These are phyloP conservation scores for Limnephilus auricula DNA, from an alignment of 2,888 invertebrate genomes.

Conservation along the genomic window DNA sequence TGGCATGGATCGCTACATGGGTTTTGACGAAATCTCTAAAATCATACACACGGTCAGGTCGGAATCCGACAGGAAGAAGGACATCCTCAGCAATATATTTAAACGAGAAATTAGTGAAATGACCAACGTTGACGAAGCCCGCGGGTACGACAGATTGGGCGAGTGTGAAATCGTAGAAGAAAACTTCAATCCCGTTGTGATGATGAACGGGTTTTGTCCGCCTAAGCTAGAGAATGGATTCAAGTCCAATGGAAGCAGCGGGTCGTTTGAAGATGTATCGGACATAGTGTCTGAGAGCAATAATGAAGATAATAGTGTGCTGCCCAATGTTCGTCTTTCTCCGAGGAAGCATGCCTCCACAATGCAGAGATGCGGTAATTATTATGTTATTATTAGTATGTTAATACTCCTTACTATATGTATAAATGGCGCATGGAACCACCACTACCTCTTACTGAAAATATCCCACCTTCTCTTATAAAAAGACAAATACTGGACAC, in stretches of 20 bases:
- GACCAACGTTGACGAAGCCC: constrained; percentile 16
- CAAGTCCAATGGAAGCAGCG: background rate
- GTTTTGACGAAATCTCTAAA: constrained; percentile 57
- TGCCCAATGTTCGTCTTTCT: constrained; percentile 61
- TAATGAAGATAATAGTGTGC: constrained; percentile 17
- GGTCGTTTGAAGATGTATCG: background rate
- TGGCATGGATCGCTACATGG: constrained; percentile 57
- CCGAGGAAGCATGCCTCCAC: constrained; percentile 66
- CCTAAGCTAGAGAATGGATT: constrained; percentile 38
- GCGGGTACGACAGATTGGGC: background rate
- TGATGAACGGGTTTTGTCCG: background rate
- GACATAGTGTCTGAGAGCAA: constrained; percentile 24
- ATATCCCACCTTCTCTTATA: background rate
- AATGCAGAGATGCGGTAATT: constrained; percentile 62
- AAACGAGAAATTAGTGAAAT: constrained; percentile 55
- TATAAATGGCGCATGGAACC: background rate
- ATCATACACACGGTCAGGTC: constrained; percentile 57
- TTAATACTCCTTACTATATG: background rate
- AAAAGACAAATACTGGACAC: background rate
- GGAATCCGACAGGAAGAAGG: constrained; percentile 51
- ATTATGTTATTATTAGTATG: background rate
- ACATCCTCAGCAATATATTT: constrained; percentile 60
- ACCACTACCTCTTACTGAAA: background rate
- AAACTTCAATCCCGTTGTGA: background rate
- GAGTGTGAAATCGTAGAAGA: constrained; percentile 40